These are phyloP conservation scores for Phataginus tetradactyla DNA, from an alignment of 2,797 vertebrate species.

Conservation along the genomic window DNA sequence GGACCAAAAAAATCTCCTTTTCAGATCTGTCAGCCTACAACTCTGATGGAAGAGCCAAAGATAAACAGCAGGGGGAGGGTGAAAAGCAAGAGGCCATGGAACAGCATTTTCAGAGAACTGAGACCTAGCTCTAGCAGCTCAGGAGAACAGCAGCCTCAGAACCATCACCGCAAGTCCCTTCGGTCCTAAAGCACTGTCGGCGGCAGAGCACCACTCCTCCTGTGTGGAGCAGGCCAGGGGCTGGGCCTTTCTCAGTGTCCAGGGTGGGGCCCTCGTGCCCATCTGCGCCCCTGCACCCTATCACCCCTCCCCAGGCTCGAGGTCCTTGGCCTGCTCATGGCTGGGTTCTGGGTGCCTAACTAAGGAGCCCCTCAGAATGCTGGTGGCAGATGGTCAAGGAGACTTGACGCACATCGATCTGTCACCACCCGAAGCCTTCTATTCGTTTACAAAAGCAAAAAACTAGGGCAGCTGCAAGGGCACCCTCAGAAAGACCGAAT, in stretches of 20 bases:
- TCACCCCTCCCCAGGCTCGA: neutral
- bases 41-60: neutral
- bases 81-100: neutral
- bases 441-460: slow-evolving; percentile 48
- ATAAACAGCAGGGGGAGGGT: neutral
- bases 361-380: neutral
- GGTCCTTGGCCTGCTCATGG: neutral
- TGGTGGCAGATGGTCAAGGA: neutral
- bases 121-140: neutral
- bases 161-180: neutral
- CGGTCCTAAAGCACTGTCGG: neutral
- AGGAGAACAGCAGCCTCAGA: neutral
- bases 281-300: neutral
- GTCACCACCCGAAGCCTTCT: slow-evolving; percentile 3
- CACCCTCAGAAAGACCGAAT: neutral
- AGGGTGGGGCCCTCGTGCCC: accelerated
- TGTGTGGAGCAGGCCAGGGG: neutral
- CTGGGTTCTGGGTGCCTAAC: neutral
- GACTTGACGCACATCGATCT: neutral
- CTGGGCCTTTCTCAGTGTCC: neutral
- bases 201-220: neutral
- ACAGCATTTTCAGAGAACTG: neutral
- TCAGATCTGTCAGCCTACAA: neutral
- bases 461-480: neutral
- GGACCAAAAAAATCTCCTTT: neutral